Evolutionary conservation across 2,797 vertebrate species (phyloP), one percentile per base, ranked within the genome.

Genomic region (Pipistrellus kuhlii): DNA sequence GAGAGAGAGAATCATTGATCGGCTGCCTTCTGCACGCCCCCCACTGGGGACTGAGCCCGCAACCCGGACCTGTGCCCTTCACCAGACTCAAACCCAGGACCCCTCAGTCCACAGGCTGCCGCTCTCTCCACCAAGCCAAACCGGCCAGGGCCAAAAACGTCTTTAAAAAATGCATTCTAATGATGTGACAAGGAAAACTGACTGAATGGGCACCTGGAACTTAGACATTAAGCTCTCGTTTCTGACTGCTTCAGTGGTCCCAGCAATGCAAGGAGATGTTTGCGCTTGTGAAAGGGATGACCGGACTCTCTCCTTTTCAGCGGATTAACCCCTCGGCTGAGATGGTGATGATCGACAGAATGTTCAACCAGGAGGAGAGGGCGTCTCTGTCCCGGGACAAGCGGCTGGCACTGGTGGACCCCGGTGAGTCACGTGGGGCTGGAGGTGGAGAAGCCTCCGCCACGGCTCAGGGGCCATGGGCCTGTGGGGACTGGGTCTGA

Each of bases 331-430:
- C 99, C 13, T 99, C 99, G 35, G 99, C 99, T 64, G 99, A 99
- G 98, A 99, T 99, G 98, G 99, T 99, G 95, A 99, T 99, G 99
- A 99, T 99, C 59, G 99, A 99, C 93, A 98, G 99, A 96, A 99
- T 99, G 96, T 99, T 99, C 98, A 99, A 99, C 98, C 99, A 99
- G 95, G 99, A 99, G 94, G 99, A 99, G 96, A 99, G 99, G 93
- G 98, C 98, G 75, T 98, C 98, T 97, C 98, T 99, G 97, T 99
- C 99, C 8, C 99, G 99, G 94, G 99, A 99, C 98, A 99, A 99
- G 97, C 99, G 99, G 59, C 98, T 98, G 98, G 98, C 99, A 76
- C 98, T 99, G 48, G 99, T 99, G 91, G 99, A 99, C 98, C 99
- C 99, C 97, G 99, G 99, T 99, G 98, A 98, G 98, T 85, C 64